Percentiles rank a stretch among this genome's conserved stretches.
Conservation (phyloP, 2,113 vertebrate species). For the Camelus bactrianus region DNA sequence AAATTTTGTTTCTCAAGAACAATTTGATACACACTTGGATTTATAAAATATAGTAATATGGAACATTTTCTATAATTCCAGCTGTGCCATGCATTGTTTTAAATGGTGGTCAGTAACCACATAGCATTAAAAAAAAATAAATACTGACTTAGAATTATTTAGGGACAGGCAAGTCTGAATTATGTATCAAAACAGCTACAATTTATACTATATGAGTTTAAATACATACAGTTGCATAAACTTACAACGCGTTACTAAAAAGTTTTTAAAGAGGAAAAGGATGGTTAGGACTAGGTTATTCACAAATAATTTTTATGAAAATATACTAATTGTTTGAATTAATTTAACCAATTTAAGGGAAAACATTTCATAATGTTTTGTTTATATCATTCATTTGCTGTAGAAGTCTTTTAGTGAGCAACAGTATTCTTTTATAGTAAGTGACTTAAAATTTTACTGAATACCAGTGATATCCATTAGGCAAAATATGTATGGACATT, state of each 20-base stretch:
- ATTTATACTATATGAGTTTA: constrained; percentile 6
- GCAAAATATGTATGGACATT: constrained; percentile 7
- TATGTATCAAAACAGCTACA: constrained; percentile 7
- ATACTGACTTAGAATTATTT: constrained; percentile 50
- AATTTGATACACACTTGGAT: not conserved
- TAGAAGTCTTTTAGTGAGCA: constrained; percentile 27
- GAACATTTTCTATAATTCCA: constrained; percentile 29
- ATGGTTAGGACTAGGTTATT: not conserved
- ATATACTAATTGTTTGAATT: constrained; percentile 19
- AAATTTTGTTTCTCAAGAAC: constrained; percentile 45
- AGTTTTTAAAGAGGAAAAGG: not conserved
- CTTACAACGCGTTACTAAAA: constrained; percentile 22
- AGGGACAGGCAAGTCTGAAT: constrained; percentile 2
- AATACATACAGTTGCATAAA: not conserved
- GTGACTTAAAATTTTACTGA: constrained; percentile 45
- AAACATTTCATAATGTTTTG: constrained; percentile 38
- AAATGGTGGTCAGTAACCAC: constrained; percentile 1
- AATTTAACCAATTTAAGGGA: constrained; percentile 12
- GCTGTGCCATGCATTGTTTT: constrained; percentile 11
- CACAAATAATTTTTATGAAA: constrained; percentile 25
- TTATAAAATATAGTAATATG: constrained; percentile 37
- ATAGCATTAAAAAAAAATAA: constrained; percentile 34
- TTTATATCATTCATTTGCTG: constrained; percentile 3
- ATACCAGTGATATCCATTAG: not conserved
- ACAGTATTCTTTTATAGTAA: constrained; percentile 16